Evolutionary conservation across 2,113 vertebrate genomes (phyloP), one percentile per base, ranked within the genome.

Genomic region (Bujurquina vittata): DNA sequence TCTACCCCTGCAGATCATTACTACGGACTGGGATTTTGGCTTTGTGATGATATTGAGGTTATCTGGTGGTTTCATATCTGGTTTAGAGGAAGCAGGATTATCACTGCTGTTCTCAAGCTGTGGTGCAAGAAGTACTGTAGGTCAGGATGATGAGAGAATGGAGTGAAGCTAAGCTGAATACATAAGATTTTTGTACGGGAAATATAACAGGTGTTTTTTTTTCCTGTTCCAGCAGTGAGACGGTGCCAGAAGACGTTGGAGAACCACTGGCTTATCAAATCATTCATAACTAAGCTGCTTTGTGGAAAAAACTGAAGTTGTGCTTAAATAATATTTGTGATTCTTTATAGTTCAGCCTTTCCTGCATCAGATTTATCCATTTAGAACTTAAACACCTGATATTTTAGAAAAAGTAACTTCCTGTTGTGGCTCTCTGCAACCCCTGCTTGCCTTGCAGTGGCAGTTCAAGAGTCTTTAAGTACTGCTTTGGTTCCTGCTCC

Each of bases 121-220:
- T 10, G 17, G 58, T 29, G 4, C 29, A 2, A 20, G 62, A 37
- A 0, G 0, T 12, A 65, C n/a, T 1, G 14, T 12, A 23, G 35
- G 62, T 65, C n/a, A 17, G 37, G 62, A 65, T 0, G 1, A 14
- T 14, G 10, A 35, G 10, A 12, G 31, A 40, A 0, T 10, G 40
- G 40, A 35, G 33, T 1, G 1, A 60, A 33, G 31, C 18, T 33
- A 10, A 31, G 4, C 58, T 20, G 54, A 55, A 22, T 23, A 56
- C n/a, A 12, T 5, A 23, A 2, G 11, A 23, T 57, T 11, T 57
- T 23, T 57, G n/a, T 57, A 57, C 2, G 0, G 3, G 3, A 59
- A 59, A 29, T 29, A 17, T 2, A 15, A 26, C 22, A 40, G 43
- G 12, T 23, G n/a, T 23, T 65, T 65, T 22, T 26, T 67, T 67